Evolutionary conservation across 1,140 invertebrate genomes (phyloP).

Genomic region (Drosophila parabipectinata): DNA sequence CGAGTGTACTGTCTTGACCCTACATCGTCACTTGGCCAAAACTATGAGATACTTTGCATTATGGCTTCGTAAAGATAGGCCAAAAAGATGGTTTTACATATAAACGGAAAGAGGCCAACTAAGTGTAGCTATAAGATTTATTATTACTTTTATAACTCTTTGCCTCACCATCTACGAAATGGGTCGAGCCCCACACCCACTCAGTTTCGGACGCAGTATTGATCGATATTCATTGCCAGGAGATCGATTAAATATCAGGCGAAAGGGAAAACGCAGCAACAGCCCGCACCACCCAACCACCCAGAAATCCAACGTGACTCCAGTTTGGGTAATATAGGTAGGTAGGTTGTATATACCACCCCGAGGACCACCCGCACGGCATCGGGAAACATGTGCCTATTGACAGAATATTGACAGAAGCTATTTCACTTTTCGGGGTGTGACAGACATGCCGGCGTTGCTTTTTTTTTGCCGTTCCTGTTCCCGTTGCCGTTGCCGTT

Average conservation of each 20-base stretch:
- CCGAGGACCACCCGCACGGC: constrained; percentile 46
- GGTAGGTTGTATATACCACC: constrained; percentile 11
- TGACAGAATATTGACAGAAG: constrained; percentile 83
- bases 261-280: constrained; percentile 59
- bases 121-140: neutral
- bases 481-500: constrained; percentile 39
- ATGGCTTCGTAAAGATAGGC: constrained; percentile 34
- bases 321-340: constrained; percentile 24
- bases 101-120: constrained; percentile 4
- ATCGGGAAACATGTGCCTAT: constrained; percentile 72
- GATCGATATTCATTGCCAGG: constrained; percentile 40
- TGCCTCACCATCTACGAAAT: constrained; percentile 6
- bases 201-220: constrained; percentile 36
- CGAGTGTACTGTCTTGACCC: constrained; percentile 52
- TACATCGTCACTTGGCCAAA: constrained; percentile 23
- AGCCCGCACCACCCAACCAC: constrained; percentile 4
- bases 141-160: neutral
- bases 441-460: constrained; percentile 65
- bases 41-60: constrained; percentile 37
- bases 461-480: constrained; percentile 32
- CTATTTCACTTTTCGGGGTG: constrained; percentile 77
- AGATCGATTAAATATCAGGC: constrained; percentile 68
- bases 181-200: constrained; percentile 33
- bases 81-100: constrained; percentile 29
- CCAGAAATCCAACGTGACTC: neutral